A percentile compares a stretch with the other conserved stretches of the same genome.
These are phyloP conservation scores for Cotesia chilonis DNA, from an alignment of 1,140 invertebrate genomes.

Conservation along the genomic window DNA sequence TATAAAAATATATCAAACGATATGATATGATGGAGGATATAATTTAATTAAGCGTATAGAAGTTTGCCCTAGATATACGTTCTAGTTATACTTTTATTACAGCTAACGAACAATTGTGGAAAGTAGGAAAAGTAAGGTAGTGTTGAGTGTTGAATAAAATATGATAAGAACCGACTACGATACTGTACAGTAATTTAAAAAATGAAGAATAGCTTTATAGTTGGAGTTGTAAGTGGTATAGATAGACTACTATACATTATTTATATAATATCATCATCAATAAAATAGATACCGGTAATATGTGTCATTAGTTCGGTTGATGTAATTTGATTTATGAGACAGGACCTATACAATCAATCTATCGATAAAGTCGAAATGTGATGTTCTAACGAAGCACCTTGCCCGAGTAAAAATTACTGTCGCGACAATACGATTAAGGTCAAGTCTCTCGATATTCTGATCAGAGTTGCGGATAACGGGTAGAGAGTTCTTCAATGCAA, in stretches of 20 bases:
- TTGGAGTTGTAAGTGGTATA: too few relatives aligned
- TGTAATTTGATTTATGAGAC: too few relatives aligned
- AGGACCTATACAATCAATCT: conserved; percentile 10
- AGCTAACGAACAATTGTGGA: conserved; percentile 1
- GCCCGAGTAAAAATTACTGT: conserved; percentile 32
- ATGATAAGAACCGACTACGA: too few relatives aligned
- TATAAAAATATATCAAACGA: too few relatives aligned
- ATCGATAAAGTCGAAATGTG: conserved; percentile 23
- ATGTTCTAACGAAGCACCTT: conserved; percentile 33
- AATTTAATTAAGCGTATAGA: background rate
- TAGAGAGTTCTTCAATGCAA: conserved; percentile 10
- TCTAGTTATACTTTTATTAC: conserved; percentile 8
- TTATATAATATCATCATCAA: too few relatives aligned
- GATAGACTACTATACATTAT: too few relatives aligned
- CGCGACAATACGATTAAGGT: conserved; percentile 34
- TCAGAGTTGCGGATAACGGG: conserved; percentile 19
- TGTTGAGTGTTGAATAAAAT: too few relatives aligned
- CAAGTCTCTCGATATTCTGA: conserved; percentile 18
- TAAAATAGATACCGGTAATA: too few relatives aligned
- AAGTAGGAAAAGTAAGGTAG: conserved; percentile 2
- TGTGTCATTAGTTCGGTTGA: too few relatives aligned
- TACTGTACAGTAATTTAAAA: too few relatives aligned
- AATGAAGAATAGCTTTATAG: too few relatives aligned
- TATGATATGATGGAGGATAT: background rate
- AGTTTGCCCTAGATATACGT: conserved; percentile 3